Percentiles rank a stretch among this genome's conserved stretches.
Conservation (phyloP, 37 sponge, comb jelly and placozoan species). For the Mnemiopsis leidyi region DNA sequence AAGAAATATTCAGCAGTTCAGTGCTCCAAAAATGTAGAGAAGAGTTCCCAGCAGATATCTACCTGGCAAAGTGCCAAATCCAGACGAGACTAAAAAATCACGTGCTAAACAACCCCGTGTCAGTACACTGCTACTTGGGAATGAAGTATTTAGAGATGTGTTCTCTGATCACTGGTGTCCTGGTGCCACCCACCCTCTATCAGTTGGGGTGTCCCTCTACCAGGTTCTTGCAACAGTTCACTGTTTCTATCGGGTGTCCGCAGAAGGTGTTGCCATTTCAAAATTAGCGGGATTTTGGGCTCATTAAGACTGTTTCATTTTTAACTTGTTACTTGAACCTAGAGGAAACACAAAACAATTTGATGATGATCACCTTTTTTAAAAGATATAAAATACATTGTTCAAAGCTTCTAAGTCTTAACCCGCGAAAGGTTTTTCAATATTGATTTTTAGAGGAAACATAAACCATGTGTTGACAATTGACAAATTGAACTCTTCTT, state of each 20-base stretch:
- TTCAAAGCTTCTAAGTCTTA: no score
- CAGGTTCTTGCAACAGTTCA: background rate
- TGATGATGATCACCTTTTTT: no score
- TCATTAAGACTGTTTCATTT: no score
- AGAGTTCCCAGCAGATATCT: background rate
- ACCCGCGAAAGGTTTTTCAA: no score
- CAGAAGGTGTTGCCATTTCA: background rate
- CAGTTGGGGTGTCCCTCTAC: conserved; percentile 38
- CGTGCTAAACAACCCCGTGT: background rate
- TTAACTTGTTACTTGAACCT: no score
- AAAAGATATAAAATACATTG: no score
- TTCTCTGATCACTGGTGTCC: background rate
- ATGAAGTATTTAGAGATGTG: conserved; percentile 27
- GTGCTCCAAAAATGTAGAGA: background rate
- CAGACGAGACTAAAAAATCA: background rate
- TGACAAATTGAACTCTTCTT: no score
- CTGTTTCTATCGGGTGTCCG: conserved; percentile 7
- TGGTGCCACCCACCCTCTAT: background rate
- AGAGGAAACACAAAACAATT: no score
- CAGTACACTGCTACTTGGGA: background rate
- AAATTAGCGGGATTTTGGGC: no score
- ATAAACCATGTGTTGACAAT: no score
- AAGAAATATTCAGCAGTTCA: background rate
- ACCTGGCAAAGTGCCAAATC: background rate
- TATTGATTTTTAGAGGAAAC: no score